Evolutionary conservation across 2,113 vertebrate genomes (phyloP), one percentile per base, ranked within the genome.

Genomic region (Chitala chitala): DNA sequence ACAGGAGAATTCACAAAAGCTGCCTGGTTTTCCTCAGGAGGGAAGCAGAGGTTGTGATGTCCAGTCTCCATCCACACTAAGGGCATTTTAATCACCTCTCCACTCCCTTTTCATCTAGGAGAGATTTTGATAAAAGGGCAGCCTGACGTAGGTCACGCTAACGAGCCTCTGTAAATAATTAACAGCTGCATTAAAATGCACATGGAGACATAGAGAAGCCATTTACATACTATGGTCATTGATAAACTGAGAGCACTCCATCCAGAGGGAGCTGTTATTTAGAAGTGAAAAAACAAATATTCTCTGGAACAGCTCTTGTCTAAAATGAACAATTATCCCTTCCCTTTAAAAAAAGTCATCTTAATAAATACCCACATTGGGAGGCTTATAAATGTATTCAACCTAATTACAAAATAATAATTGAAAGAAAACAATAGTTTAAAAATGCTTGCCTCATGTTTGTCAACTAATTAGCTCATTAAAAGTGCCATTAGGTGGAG

Each of bases 301-400:
- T 42, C 3, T 42, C 31, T 29, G 50, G 48, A 54, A 66, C 29
- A 69, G 40, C 58, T 89, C 86, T 83, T 85, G 84, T 86, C 86
- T 83, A 86, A 85, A 77, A 84, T 80, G 74, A 86, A 88, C 88
- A 89, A 91, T 91, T 90, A 89, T 81, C 83, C 78, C 80, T n/a
- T n/a, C 80, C 58, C 44, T 58, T 61, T 87, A 85, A 90, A 90
- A 87, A 86, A 82, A 88, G 84, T 85, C 84, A 87, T 89, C 86
- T 86, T 90, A 89, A 92, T 90, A 90, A 90, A 89, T 86, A 84
- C 85, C 86, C 88, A 84, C 89, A 87, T 74, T 85, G 84, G 89
- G 89, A 87, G 89, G 87, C 87, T 89, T 91, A 91, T 91, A 89
- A 91, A 91, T 92, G 86, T 89, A 90, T 90, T 90, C 90, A 89